Evolutionary conservation across 2,888 invertebrate genomes (phyloP).

Genomic region (Ceriagrion tenellum): DNA sequence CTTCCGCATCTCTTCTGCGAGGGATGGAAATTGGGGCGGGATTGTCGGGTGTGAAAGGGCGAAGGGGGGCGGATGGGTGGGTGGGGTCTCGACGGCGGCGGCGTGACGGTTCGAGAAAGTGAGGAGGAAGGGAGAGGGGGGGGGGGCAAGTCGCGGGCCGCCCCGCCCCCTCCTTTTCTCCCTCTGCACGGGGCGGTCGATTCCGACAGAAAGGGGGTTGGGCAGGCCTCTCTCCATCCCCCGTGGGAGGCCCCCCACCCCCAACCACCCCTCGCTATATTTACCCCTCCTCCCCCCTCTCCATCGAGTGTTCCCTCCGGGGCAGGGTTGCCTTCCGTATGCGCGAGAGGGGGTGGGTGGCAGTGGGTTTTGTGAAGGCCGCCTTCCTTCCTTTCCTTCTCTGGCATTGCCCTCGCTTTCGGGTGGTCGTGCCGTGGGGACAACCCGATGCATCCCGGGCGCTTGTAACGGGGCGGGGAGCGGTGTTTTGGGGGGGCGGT

Average conservation of each 20-base stretch:
- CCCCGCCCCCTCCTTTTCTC: not conserved
- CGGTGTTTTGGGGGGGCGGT: not conserved
- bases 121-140: not conserved
- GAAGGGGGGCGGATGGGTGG: no score
- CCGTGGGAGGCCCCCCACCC: not conserved
- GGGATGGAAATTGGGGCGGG: not conserved
- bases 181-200: no score
- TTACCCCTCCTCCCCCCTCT: constrained; percentile 19
- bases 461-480: no score
- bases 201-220: no score
- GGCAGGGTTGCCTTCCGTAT: constrained; percentile 19
- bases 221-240: no score
- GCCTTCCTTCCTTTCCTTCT: no score
- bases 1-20: not conserved
- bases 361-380: no score
- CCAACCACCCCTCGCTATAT: not conserved
- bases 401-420: no score
- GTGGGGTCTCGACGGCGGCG: not conserved
- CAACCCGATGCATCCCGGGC: no score
- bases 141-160: constrained; percentile 17
- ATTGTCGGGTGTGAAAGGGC: not conserved
- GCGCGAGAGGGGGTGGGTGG: not conserved
- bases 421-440: no score
- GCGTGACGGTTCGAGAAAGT: no score
- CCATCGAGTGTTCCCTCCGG: constrained; percentile 28